Percentiles rank a stretch among this genome's conserved stretches.
Conservation (phyloP, 1,140 invertebrate species). For the Andrena cerasifolii region DNA sequence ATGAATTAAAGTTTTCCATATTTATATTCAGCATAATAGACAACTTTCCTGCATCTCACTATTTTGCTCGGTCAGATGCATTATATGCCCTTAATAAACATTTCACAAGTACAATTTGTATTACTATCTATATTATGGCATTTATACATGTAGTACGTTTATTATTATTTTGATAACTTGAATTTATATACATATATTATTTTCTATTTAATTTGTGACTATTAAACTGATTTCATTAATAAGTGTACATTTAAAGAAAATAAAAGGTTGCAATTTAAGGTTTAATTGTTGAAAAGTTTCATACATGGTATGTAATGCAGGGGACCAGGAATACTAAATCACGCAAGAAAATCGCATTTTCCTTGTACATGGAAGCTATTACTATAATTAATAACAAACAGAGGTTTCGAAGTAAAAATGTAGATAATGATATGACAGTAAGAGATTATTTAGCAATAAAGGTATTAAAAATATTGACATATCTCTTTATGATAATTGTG, state of each 20-base stretch:
- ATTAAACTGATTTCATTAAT: background rate
- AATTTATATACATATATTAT: background rate
- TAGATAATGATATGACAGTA: slow-evolving; percentile 84
- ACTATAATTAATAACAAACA: slow-evolving; percentile 88
- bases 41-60: no score
- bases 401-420: slow-evolving; percentile 81
- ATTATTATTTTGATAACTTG: slow-evolving; percentile 8
- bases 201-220: background rate
- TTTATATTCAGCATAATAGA: no score
- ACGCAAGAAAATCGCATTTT: slow-evolving; percentile 85
- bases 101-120: no score
- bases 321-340: slow-evolving; percentile 79
- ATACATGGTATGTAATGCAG: slow-evolving; percentile 70
- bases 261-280: background rate
- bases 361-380: slow-evolving; percentile 91
- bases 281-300: background rate
- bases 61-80: no score
- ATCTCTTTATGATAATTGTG: slow-evolving; percentile 52
- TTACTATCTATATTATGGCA: no score
- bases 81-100: no score
- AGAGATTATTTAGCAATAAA: slow-evolving; percentile 89
- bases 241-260: background rate
- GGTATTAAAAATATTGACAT: slow-evolving; percentile 74
- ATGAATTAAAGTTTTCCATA: no score
- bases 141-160: no score